These are phyloP conservation scores for Hydrolagus colliei DNA, from an alignment of 2,797 vertebrate species.

Conservation along the genomic window DNA sequence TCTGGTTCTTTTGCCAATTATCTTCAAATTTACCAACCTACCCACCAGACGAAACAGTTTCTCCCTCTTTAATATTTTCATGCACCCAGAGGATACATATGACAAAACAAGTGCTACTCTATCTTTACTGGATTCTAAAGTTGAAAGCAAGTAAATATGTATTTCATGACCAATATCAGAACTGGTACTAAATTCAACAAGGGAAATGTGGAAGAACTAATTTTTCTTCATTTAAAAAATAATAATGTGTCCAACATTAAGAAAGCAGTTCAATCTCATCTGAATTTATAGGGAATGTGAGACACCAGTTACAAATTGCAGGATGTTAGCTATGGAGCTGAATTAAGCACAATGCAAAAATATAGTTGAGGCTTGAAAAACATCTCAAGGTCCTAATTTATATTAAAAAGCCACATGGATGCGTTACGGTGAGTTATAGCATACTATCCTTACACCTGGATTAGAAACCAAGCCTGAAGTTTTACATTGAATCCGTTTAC, in stretches of 20 bases:
- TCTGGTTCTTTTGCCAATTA: too few species aligned
- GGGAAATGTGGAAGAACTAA: background rate
- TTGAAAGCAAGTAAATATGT: too few species aligned
- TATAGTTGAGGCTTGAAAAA: background rate
- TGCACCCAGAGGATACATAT: too few species aligned
- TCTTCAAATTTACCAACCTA: too few species aligned
- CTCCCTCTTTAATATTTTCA: too few species aligned
- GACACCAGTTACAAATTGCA: background rate
- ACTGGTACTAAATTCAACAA: background rate
- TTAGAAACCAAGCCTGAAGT: background rate
- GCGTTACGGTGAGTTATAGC: background rate
- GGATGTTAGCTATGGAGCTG: background rate
- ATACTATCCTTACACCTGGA: background rate
- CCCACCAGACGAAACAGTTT: too few species aligned
- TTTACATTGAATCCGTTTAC: background rate
- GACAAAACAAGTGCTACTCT: too few species aligned
- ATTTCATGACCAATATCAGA: too few species aligned
- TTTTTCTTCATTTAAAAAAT: background rate
- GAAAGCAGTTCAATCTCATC: background rate
- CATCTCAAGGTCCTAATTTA: background rate
- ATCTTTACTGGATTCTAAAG: too few species aligned
- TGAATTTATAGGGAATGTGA: background rate
- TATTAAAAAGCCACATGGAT: background rate
- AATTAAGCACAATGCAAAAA: background rate
- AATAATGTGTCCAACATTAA: background rate